These are phyloP conservation scores for Sandelia bainsii DNA, from an alignment of 2,797 vertebrate genomes.

Conservation along the genomic window DNA sequence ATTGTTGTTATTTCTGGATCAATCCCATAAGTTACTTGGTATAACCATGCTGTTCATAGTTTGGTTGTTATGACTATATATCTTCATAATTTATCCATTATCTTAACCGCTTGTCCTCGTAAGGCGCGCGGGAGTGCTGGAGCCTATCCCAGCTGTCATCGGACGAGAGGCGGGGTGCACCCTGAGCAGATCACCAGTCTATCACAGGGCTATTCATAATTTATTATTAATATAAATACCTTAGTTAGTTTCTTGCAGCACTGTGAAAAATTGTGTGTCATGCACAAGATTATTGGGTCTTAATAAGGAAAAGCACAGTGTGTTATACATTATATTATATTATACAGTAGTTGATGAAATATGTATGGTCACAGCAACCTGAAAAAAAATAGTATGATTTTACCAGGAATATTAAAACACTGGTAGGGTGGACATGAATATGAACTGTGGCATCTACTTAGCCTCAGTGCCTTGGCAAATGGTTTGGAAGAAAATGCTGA, in stretches of 20 bases:
- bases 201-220: no score
- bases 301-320: constrained; percentile 39
- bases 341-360: constrained; percentile 40
- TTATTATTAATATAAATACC: not conserved
- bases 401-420: constrained; percentile 36
- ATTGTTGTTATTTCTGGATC: not conserved
- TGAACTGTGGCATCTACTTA: constrained; percentile 41
- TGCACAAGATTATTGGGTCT: constrained; percentile 29
- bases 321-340: no score
- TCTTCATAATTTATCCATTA: no score
- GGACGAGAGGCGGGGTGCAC: no score
- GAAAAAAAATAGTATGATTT: constrained; percentile 22
- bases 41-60: not conserved
- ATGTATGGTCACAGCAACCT: constrained; percentile 39
- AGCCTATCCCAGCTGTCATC: no score
- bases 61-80: not conserved
- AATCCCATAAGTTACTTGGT: constrained; percentile 4
- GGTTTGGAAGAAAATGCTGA: constrained; percentile 56
- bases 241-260: constrained; percentile 11
- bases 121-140: no score
- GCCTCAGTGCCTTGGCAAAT: constrained; percentile 39
- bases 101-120: no score
- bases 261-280: constrained; percentile 11
- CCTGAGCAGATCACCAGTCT: no score
- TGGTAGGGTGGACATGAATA: constrained; percentile 37